A percentile compares a stretch with the other conserved stretches of the same genome.
These are phyloP conservation scores for Urocyon cinereoargenteus DNA, from an alignment of 2,797 vertebrate species.

Conservation along the genomic window DNA sequence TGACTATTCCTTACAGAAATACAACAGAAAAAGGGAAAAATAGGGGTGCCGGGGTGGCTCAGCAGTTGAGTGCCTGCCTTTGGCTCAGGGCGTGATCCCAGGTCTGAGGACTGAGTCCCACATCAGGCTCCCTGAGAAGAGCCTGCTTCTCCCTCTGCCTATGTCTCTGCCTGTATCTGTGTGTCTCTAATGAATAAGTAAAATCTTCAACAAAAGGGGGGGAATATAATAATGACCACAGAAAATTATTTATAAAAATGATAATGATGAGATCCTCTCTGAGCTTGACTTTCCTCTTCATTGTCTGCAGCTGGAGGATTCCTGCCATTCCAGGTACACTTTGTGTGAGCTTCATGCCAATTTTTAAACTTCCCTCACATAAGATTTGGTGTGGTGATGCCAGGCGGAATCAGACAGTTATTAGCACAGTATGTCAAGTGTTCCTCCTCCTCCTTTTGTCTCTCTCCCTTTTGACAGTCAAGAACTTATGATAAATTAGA, in stretches of 20 bases:
- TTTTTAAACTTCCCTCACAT: not conserved
- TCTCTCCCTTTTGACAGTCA: not conserved
- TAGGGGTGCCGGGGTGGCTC: too few species aligned
- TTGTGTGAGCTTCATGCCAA: not conserved
- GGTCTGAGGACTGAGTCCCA: too few species aligned
- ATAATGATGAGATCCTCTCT: not conserved
- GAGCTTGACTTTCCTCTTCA: not conserved
- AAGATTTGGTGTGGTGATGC: not conserved
- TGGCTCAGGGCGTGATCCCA: too few species aligned
- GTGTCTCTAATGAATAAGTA: too few species aligned
- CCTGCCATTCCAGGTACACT: not conserved
- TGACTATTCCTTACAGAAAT: not conserved
- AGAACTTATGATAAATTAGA: not conserved
- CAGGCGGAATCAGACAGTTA: not conserved
- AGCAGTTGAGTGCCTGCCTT: too few species aligned
- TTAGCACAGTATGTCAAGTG: not conserved
- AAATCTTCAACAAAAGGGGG: not conserved
- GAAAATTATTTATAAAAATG: not conserved
- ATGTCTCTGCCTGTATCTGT: too few species aligned
- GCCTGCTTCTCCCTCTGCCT: too few species aligned
- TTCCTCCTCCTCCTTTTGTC: not conserved
- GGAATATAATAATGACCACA: not conserved
- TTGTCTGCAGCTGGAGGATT: not conserved
- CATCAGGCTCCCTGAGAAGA: too few species aligned
- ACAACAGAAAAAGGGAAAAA: not conserved